Evolutionary conservation across 2,888 invertebrate genomes (phyloP).

Genomic region (Diarsia dahlii): DNA sequence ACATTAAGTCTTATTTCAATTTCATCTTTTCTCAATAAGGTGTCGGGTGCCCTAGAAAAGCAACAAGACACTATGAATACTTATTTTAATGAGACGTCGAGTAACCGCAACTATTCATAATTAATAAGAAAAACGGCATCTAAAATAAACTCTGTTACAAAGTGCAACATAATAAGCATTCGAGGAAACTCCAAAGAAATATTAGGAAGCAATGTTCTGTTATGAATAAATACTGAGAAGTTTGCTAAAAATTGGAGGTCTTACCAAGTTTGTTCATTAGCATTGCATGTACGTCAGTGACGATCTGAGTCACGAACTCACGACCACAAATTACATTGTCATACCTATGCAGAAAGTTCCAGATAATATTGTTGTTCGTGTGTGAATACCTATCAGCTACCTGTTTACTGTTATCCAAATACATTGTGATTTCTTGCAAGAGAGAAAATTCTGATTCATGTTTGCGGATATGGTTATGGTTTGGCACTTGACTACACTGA

Average conservation of each 20-base stretch:
- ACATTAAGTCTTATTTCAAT: not conserved
- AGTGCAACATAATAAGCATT: constrained; percentile 45
- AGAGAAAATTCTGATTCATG: constrained; percentile 1
- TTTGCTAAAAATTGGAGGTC: constrained; percentile 61
- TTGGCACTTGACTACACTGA: not conserved
- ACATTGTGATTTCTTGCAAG: constrained; percentile 20
- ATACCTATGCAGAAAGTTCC: constrained; percentile 64
- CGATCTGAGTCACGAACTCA: constrained; percentile 75
- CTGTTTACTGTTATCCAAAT: constrained; percentile 44
- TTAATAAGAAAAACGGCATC: constrained; percentile 4
- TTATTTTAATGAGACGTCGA: not conserved
- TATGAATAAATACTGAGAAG: constrained; percentile 45
- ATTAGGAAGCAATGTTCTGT: constrained; percentile 57
- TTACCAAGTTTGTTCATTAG: constrained; percentile 73
- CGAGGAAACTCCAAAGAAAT: constrained; percentile 43
- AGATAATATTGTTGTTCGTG: constrained; percentile 49
- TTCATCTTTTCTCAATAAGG: not conserved
- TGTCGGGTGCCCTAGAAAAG: not conserved
- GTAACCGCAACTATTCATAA: not conserved
- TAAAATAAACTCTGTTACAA: constrained; percentile 29
- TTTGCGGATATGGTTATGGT: not conserved
- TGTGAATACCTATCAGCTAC: constrained; percentile 40
- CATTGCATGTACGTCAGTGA: constrained; percentile 73
- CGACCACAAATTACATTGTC: constrained; percentile 57
- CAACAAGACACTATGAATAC: constrained; percentile 1